Evolutionary conservation across 2,113 vertebrate species (phyloP).

Genomic region (Paratilapia polleni): DNA sequence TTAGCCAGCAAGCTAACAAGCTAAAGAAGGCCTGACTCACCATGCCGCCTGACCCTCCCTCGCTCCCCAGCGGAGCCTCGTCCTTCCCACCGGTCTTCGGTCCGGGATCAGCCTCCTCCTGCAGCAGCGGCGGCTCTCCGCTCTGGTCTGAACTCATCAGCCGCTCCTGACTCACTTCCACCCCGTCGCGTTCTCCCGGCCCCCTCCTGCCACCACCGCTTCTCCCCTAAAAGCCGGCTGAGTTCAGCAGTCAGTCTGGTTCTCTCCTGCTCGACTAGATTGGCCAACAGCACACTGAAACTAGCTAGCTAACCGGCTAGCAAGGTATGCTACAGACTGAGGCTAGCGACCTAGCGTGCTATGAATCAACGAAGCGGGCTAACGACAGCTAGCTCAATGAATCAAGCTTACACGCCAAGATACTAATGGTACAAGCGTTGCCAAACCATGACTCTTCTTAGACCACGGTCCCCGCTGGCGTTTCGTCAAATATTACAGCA

Average conservation of each 20-base stretch:
- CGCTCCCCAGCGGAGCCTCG: conserved; percentile 75
- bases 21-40: conserved; percentile 79
- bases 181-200: conserved; percentile 80
- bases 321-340: conserved; percentile 59
- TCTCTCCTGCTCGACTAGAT: conserved; percentile 52
- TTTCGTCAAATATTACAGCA: conserved; percentile 38
- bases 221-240: conserved; percentile 29
- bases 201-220: conserved; percentile 71
- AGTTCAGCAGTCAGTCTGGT: conserved; percentile 51
- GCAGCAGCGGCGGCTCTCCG: conserved; percentile 84
- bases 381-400: conserved; percentile 71
- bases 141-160: conserved; percentile 88
- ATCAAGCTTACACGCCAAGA: conserved; percentile 55
- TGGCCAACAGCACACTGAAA: conserved; percentile 36
- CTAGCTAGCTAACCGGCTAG: conserved; percentile 60
- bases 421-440: conserved; percentile 26
- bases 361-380: conserved; percentile 71
- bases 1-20: conserved; percentile 40
- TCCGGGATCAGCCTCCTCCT: conserved; percentile 84
- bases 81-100: conserved; percentile 77
- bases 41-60: conserved; percentile 82
- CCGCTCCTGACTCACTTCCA: conserved; percentile 83
- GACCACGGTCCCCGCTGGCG: conserved; percentile 32
- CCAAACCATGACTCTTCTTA: conserved; percentile 50
- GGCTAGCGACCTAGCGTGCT: conserved; percentile 71